Conservation (phyloP, 2,797 vertebrate genomes). For the Protonibea diacanthus region DNA sequence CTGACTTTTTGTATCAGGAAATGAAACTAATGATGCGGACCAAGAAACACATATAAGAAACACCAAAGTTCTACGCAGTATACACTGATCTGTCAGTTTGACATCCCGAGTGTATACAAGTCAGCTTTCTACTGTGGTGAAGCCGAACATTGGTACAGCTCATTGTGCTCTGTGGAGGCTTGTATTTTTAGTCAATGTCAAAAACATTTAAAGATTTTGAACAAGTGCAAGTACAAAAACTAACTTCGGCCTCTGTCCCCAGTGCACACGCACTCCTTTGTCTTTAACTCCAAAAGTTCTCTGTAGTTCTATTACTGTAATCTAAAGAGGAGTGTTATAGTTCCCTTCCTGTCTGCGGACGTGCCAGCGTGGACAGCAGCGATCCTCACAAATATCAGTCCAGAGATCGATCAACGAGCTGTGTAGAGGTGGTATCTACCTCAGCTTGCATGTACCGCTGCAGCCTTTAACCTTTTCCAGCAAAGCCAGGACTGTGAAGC, state of each 20-base stretch:
- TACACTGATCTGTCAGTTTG: neutral
- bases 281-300: neutral
- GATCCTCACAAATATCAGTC: slow-evolving; percentile 20
- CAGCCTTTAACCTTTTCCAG: slow-evolving; percentile 19
- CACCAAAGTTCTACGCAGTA: neutral
- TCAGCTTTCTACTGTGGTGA: neutral
- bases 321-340: neutral
- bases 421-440: neutral
- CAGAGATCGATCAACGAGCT: slow-evolving; percentile 16
- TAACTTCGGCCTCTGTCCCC: neutral
- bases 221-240: neutral
- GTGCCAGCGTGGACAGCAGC: neutral
- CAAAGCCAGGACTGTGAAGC: neutral
- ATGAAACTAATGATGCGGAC: neutral
- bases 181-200: slow-evolving; percentile 7
- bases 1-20: neutral
- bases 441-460: slow-evolving; percentile 1
- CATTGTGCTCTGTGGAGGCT: neutral
- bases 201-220: neutral
- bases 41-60: neutral
- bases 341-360: neutral
- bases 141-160: neutral
- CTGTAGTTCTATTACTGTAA: neutral
- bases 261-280: neutral
- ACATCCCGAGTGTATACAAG: neutral